Evolutionary conservation across 2,888 invertebrate genomes (phyloP).

Genomic region (Orgyia antiqua): DNA sequence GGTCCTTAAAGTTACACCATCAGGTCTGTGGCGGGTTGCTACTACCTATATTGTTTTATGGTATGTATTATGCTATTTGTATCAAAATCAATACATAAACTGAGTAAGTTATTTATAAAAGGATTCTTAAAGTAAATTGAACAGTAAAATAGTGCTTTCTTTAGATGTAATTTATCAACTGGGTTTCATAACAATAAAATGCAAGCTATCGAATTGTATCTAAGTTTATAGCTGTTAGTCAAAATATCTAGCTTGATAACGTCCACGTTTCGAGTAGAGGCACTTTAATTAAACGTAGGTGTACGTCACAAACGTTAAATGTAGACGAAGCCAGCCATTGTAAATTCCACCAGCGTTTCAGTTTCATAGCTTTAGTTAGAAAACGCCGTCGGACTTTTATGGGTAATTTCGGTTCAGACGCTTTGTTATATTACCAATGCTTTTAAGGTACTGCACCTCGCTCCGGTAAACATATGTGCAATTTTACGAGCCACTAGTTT

Average conservation of each 20-base stretch:
- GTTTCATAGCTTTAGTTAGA: constrained; percentile 78
- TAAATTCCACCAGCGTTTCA: constrained; percentile 73
- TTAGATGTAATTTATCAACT: constrained; percentile 1
- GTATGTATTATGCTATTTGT: too few relatives aligned
- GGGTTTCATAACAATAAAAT: constrained; percentile 1
- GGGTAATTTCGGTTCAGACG: constrained; percentile 78
- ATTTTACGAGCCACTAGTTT: constrained; percentile 68
- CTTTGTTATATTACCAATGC: constrained; percentile 79
- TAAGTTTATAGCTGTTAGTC: constrained; percentile 15
- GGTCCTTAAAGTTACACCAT: too few relatives aligned
- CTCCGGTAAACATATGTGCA: constrained; percentile 73
- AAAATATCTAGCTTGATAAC: constrained; percentile 24
- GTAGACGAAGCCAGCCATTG: constrained; percentile 70
- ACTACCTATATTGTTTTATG: too few relatives aligned
- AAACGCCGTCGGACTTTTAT: constrained; percentile 76
- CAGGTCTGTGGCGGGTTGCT: too few relatives aligned
- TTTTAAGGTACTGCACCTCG: constrained; percentile 75
- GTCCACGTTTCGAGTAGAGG: constrained; percentile 34
- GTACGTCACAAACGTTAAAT: constrained; percentile 71
- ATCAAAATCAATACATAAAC: too few relatives aligned
- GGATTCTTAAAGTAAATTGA: too few relatives aligned
- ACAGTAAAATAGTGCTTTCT: too few relatives aligned
- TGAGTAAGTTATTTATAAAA: too few relatives aligned
- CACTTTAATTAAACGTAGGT: constrained; percentile 74
- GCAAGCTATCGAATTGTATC: constrained; percentile 5